These are phyloP conservation scores for Nomada goodeniana DNA, from an alignment of 2,888 invertebrate species.

Conservation along the genomic window DNA sequence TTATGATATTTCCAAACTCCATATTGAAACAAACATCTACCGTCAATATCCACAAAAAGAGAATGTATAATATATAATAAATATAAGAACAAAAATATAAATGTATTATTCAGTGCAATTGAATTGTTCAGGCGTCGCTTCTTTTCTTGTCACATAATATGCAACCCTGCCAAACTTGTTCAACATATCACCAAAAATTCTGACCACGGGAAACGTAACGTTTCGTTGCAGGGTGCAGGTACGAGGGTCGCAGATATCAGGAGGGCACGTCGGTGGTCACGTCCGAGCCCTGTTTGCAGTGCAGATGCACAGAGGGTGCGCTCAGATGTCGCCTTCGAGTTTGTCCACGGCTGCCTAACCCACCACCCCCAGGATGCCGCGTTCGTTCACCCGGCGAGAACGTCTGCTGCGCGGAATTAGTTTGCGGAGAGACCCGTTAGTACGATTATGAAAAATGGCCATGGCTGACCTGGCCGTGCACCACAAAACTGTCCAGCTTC, in stretches of 20 bases:
- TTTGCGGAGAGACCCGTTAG: slow-evolving; percentile 88
- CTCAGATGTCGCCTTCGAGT: slow-evolving; percentile 91
- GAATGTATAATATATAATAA: too few species aligned
- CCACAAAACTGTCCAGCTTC: not conserved
- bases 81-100: too few species aligned
- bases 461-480: not conserved
- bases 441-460: slow-evolving; percentile 38
- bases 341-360: slow-evolving; percentile 90
- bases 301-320: slow-evolving; percentile 90
- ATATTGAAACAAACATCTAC: too few species aligned
- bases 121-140: not conserved
- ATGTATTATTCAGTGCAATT: too few species aligned
- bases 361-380: slow-evolving; percentile 91
- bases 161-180: not conserved
- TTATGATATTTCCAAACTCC: too few species aligned
- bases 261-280: slow-evolving; percentile 89
- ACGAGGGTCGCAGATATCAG: slow-evolving; percentile 89
- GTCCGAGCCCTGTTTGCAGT: slow-evolving; percentile 91
- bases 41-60: too few species aligned
- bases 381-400: slow-evolving; percentile 87
- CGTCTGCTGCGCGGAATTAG: slow-evolving; percentile 91
- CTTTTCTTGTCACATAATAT: not conserved
- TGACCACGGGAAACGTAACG: not conserved
- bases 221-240: slow-evolving; percentile 88
- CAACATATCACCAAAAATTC: not conserved